Evolutionary conservation across 2,113 vertebrate species (phyloP).

Genomic region (Megaleporinus macrocephalus): DNA sequence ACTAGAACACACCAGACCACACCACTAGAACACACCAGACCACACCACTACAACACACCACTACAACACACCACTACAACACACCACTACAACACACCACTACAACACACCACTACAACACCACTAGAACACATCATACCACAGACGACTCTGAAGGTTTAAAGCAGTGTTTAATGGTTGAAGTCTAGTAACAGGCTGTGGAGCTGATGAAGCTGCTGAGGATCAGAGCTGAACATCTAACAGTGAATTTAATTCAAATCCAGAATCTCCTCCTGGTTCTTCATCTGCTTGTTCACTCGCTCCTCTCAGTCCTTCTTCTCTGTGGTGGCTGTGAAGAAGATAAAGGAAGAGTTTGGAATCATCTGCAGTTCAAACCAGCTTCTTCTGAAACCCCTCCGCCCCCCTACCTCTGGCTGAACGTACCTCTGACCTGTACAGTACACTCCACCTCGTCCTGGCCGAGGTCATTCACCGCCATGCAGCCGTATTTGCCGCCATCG

Average conservation of each 20-base stretch:
- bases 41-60: too few species aligned
- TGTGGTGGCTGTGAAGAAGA: neutral
- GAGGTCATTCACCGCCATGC: constrained; percentile 75
- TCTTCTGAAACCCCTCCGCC: neutral
- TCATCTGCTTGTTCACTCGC: neutral
- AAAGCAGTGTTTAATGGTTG: neutral
- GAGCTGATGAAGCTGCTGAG: too few species aligned
- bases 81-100: too few species aligned
- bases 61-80: neutral
- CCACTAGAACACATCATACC: too few species aligned
- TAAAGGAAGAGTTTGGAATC: neutral
- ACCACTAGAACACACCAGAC: too few species aligned
- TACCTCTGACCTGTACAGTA: constrained; percentile 81
- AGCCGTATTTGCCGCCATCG: constrained; percentile 84
- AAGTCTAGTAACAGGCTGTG: too few species aligned
- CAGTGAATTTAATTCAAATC: constrained; percentile 11
- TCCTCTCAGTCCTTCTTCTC: constrained; percentile 49
- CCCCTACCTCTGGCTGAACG: neutral
- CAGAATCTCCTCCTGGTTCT: constrained; percentile 10
- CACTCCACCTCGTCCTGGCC: constrained; percentile 77
- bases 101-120: too few species aligned
- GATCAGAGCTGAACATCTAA: neutral
- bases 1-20: too few species aligned
- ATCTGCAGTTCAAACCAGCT: neutral
- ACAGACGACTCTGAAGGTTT: neutral